Conservation (phyloP, 92 coral and sea anemone species). For the Metridium senile region DNA sequence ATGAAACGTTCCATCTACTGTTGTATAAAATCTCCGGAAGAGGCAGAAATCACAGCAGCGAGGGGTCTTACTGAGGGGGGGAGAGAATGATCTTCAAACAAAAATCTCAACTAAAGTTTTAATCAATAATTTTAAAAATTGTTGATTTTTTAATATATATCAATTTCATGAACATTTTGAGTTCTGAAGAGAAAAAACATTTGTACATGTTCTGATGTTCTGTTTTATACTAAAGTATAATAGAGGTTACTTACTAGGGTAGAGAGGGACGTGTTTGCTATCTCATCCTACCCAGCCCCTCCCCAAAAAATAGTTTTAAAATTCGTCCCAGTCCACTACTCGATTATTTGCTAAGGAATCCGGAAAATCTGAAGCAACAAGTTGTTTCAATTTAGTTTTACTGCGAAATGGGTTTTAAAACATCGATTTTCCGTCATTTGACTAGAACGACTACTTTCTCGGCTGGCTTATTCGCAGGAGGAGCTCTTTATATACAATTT, state of each 20-base stretch:
- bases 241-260: background rate
- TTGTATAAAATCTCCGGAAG: background rate
- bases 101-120: too few species aligned
- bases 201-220: too few species aligned
- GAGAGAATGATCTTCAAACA: too few species aligned
- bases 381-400: background rate
- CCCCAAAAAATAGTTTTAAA: background rate
- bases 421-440: constrained; percentile 31
- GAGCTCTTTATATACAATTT: constrained; percentile 26
- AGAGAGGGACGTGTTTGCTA: background rate
- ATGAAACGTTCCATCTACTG: background rate
- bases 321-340: background rate
- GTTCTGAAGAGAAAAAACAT: too few species aligned
- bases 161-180: too few species aligned
- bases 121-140: too few species aligned
- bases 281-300: background rate
- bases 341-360: background rate
- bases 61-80: too few species aligned
- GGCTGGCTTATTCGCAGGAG: constrained; percentile 43
- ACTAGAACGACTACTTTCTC: constrained; percentile 33
- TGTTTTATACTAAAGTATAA: too few species aligned
- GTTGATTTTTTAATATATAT: too few species aligned
- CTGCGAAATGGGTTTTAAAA: constrained; percentile 42
- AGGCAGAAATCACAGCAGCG: background rate
- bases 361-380: background rate